Conservation (phyloP, 2,113 vertebrate species). For the Erpornis zantholeuca region DNA sequence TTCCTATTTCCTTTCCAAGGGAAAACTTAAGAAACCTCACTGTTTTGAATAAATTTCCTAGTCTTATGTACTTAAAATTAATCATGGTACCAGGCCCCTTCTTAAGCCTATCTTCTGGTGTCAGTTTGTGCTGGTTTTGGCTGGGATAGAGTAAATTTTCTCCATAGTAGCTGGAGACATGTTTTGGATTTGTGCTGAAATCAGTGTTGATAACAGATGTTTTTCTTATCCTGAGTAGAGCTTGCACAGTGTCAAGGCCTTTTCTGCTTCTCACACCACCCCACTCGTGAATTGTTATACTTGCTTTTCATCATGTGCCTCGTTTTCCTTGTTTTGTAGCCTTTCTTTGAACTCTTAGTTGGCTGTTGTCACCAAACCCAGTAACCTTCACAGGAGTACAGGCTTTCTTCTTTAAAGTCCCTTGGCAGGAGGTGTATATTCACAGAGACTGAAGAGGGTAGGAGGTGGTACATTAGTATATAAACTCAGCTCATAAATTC, state of each 20-base stretch:
- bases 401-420: background rate
- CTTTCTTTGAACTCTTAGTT: background rate
- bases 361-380: background rate
- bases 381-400: background rate
- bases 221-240: background rate
- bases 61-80: background rate
- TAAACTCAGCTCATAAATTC: background rate
- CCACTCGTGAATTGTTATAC: background rate
- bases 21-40: background rate
- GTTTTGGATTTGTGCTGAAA: background rate
- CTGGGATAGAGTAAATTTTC: background rate
- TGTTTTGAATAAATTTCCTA: background rate
- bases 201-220: background rate
- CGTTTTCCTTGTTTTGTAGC: background rate
- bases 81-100: background rate
- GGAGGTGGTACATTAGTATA: background rate
- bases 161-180: background rate
- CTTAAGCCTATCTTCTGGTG: background rate
- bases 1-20: background rate
- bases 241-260: background rate
- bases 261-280: background rate
- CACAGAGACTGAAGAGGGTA: background rate
- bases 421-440: background rate
- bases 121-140: background rate
- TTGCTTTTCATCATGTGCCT: background rate